phyloP scores from a whole-genome alignment of 2,113 vertebrate species.

The Stictonetta naevosa region DNA sequence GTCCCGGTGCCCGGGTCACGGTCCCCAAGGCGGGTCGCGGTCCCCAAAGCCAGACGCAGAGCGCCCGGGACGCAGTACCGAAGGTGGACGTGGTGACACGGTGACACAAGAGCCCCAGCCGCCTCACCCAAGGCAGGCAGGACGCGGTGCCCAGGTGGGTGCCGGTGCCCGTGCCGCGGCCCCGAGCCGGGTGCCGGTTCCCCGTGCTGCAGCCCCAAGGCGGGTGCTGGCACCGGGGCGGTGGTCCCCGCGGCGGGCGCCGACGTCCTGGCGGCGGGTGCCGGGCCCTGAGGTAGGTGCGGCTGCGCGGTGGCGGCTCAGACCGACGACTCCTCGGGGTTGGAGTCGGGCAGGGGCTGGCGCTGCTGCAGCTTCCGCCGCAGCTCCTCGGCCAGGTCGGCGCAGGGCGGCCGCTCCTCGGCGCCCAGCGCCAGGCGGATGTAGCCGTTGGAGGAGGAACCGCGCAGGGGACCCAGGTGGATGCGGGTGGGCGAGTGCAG shows the following conservation, averaged over 20 bases:
- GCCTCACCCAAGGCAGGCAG: too few species aligned
- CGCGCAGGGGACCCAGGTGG: conserved; percentile 91
- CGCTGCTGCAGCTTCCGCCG: conserved; percentile 88
- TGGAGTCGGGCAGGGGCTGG: conserved; percentile 92
- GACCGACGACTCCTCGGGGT: conserved; percentile 96
- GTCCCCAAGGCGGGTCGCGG: neutral
- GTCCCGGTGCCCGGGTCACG: neutral
- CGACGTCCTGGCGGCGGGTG: neutral
- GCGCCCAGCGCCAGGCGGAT: conserved; percentile 91
- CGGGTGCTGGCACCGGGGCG: neutral
- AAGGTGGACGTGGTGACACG: too few species aligned
- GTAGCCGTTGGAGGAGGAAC: conserved; percentile 91
- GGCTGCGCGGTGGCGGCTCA: conserved; percentile 70
- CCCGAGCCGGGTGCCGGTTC: neutral
- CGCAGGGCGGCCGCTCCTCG: conserved; percentile 85
- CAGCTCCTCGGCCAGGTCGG: conserved; percentile 80
- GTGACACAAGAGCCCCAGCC: neutral
- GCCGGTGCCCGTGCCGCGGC: too few species aligned
- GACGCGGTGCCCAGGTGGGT: too few species aligned
- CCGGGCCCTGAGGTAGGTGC: conserved; percentile 70
- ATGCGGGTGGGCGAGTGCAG: conserved; percentile 88
- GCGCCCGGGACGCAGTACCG: too few species aligned
- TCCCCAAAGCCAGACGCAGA: neutral
- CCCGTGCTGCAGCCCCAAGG: neutral
- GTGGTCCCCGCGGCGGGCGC: accelerated